These are phyloP conservation scores for Euplagia quadripunctaria DNA, from an alignment of 2,888 invertebrate genomes.

Conservation along the genomic window DNA sequence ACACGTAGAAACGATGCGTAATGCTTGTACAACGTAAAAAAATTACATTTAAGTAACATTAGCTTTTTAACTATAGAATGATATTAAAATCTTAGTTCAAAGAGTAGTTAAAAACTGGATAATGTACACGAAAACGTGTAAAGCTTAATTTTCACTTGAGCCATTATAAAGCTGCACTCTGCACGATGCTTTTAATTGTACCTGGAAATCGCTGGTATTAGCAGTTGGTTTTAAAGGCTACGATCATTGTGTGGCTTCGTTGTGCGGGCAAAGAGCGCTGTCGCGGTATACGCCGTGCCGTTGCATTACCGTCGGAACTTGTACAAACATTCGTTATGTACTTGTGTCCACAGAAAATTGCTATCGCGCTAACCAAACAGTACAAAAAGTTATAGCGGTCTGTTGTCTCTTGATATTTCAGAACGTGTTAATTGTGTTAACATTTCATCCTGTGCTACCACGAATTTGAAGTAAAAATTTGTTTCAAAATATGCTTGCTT, in stretches of 20 bases:
- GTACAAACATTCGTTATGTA: slow-evolving; percentile 60
- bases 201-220: slow-evolving; percentile 49
- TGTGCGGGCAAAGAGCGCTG: slow-evolving; percentile 35
- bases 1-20: slow-evolving; percentile 9
- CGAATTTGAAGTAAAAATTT: slow-evolving; percentile 7
- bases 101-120: neutral
- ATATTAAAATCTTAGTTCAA: slow-evolving; percentile 5
- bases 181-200: slow-evolving; percentile 48
- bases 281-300: slow-evolving; percentile 31
- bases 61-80: neutral
- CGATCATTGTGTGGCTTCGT: slow-evolving; percentile 40
- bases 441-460: slow-evolving; percentile 32
- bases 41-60: neutral
- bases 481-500: slow-evolving; percentile 4
- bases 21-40: slow-evolving; percentile 7
- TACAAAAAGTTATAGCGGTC: slow-evolving; percentile 48
- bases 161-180: slow-evolving; percentile 33
- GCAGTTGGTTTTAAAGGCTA: slow-evolving; percentile 36
- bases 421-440: slow-evolving; percentile 50
- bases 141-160: slow-evolving; percentile 40
- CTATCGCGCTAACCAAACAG: slow-evolving; percentile 44
- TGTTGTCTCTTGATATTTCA: slow-evolving; percentile 49
- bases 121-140: slow-evolving; percentile 21
- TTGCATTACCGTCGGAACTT: slow-evolving; percentile 47
- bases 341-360: slow-evolving; percentile 57